These are phyloP conservation scores for Pleuronectes platessa DNA, from an alignment of 2,113 vertebrate genomes.

Conservation along the genomic window DNA sequence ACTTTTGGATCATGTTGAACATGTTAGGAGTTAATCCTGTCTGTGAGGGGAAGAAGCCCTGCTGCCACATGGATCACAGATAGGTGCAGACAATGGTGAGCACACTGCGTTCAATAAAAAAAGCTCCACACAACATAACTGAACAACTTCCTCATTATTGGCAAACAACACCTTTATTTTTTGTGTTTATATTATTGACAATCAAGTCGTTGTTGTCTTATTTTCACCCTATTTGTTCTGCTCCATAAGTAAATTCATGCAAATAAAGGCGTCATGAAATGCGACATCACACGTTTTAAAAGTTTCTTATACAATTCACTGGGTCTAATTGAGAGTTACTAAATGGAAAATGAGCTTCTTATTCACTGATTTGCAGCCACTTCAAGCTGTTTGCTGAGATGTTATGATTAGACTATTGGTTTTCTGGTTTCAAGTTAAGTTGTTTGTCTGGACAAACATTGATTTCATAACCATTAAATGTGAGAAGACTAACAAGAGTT, in stretches of 20 bases:
- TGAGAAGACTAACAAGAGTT: too few relatives aligned
- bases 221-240: neutral
- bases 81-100: conserved; percentile 30
- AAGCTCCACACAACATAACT: neutral
- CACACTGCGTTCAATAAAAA: neutral
- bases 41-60: conserved; percentile 74
- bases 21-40: conserved; percentile 92
- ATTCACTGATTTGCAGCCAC: neutral
- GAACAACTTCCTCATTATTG: neutral
- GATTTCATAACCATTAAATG: conserved; percentile 17
- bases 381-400: conserved; percentile 1
- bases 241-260: neutral
- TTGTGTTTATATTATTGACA: neutral
- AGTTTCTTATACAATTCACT: neutral
- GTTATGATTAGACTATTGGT: conserved; percentile 5
- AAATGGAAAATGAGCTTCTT: neutral
- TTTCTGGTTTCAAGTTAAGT: conserved; percentile 14
- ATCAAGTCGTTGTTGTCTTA: neutral
- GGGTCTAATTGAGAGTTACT: neutral
- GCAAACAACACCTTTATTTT: neutral
- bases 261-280: neutral
- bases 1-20: conserved; percentile 95
- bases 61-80: conserved; percentile 36
- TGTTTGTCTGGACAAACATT: neutral
- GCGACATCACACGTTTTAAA: neutral